Conservation (phyloP, 2,797 vertebrate genomes). For the Anisognathus igniventris region DNA sequence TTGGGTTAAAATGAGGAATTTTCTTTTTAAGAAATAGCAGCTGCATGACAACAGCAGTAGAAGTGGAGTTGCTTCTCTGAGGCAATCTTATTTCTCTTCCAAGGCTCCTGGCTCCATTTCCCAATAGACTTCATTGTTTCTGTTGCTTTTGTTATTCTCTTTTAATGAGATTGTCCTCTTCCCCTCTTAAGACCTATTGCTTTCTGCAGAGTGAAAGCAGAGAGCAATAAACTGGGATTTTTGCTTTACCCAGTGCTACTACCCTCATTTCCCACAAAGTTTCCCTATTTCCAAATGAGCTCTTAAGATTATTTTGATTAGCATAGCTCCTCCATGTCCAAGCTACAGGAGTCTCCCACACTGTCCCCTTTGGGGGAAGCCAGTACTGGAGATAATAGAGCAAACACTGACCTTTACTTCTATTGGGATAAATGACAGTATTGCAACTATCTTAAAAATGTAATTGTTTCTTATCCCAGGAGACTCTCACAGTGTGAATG, state of each 20-base stretch:
- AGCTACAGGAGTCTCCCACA: background rate
- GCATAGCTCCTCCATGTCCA: background rate
- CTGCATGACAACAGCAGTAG: background rate
- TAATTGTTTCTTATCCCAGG: background rate
- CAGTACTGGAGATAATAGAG: background rate
- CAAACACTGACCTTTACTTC: background rate
- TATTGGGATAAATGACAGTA: background rate
- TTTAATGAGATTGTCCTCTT: constrained; percentile 10
- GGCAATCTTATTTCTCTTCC: background rate
- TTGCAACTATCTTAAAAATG: background rate
- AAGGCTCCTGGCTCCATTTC: background rate
- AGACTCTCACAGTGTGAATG: background rate
- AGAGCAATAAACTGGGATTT: background rate
- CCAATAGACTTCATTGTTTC: constrained; percentile 22
- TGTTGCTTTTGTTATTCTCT: constrained; percentile 1
- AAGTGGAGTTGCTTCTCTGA: background rate
- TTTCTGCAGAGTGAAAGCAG: background rate
- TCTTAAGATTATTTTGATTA: background rate
- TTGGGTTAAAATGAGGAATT: background rate
- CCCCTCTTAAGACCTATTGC: background rate
- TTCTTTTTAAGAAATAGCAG: background rate
- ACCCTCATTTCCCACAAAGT: background rate
- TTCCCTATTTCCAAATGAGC: background rate
- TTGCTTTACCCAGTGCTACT: background rate
- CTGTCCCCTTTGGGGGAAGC: background rate